phyloP scores from a whole-genome alignment of 2,113 vertebrate genomes.

The Tyrannus savana region DNA sequence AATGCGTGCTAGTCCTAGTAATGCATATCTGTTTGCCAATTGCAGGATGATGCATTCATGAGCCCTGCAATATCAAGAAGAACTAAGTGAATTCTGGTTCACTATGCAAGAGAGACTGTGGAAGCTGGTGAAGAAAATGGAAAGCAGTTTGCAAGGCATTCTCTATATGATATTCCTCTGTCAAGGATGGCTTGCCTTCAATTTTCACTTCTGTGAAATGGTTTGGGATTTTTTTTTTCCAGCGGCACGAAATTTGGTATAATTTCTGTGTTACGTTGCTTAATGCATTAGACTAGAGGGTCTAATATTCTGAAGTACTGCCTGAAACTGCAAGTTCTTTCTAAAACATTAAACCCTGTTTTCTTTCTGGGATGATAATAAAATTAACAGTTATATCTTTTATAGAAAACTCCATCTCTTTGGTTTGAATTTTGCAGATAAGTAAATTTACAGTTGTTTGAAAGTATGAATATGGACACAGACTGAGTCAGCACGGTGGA shows the following conservation, averaged over 20 bases:
- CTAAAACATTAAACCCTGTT: not conserved
- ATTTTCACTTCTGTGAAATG: not conserved
- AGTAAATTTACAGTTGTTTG: not conserved
- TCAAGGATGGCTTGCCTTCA: not conserved
- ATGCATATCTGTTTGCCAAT: not conserved
- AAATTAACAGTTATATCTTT: not conserved
- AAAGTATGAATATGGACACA: not conserved
- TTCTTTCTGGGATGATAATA: not conserved
- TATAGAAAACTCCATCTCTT: not conserved
- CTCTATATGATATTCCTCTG: not conserved
- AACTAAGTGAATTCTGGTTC: conserved; percentile 61
- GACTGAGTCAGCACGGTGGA: not conserved
- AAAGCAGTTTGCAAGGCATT: not conserved
- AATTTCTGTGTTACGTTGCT: not conserved
- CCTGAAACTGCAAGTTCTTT: not conserved
- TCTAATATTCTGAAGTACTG: not conserved
- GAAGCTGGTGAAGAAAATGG: not conserved
- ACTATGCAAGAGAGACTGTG: not conserved
- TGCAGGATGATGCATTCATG: conserved; percentile 88
- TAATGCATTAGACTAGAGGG: not conserved
- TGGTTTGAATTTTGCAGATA: not conserved
- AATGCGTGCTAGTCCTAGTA: not conserved
- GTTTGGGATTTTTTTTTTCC: not conserved
- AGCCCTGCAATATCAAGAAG: conserved; percentile 66
- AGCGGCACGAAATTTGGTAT: not conserved